Evolutionary conservation across 2,113 vertebrate genomes (phyloP).

Genomic region (Sturnira hondurensis): DNA sequence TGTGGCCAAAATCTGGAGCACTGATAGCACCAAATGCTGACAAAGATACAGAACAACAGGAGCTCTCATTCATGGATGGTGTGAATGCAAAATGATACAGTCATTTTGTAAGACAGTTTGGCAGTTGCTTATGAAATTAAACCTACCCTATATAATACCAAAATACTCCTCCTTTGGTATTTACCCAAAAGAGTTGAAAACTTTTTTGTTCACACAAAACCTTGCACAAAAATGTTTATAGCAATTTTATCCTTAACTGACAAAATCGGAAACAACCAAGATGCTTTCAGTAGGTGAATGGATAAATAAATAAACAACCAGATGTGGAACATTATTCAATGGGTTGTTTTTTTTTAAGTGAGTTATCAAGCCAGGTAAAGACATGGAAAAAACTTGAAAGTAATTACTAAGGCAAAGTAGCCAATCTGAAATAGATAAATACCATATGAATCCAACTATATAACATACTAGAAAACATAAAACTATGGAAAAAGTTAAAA

Average conservation of each 20-base stretch:
- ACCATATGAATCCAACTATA: no score
- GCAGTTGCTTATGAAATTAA: neutral
- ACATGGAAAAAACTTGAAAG: neutral
- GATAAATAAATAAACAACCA: neutral
- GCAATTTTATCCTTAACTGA: neutral
- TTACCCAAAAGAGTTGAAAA: neutral
- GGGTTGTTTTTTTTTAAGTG: neutral
- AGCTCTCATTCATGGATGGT: neutral
- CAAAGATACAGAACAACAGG: neutral
- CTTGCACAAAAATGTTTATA: neutral
- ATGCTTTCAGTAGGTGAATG: neutral
- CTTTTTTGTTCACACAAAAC: neutral
- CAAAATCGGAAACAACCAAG: neutral
- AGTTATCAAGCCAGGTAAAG: neutral
- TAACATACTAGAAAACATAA: no score
- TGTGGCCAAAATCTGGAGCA: neutral
- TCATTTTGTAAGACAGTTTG: neutral
- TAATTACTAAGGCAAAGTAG: neutral
- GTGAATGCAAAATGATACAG: neutral
- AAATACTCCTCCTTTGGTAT: neutral
- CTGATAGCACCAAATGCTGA: neutral
- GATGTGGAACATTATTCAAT: neutral
- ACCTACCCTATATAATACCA: neutral
- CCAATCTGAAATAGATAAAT: no score
- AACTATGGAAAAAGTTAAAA: no score